phyloP scores from a whole-genome alignment of 2,797 vertebrate species.

The Pachyuromys duprasi region DNA sequence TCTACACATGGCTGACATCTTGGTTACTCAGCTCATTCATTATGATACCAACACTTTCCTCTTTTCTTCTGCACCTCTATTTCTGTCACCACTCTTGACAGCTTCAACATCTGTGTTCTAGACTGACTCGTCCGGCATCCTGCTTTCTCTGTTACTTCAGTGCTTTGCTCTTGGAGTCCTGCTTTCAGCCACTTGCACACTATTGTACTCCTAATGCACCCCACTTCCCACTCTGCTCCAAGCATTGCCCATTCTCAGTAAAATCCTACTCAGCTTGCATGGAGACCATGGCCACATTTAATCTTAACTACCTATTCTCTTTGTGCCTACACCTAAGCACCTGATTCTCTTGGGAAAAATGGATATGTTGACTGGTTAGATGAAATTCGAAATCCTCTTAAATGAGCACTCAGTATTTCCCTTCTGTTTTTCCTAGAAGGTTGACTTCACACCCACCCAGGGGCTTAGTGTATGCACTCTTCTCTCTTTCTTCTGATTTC shows the following conservation, averaged over 20 bases:
- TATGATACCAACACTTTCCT: not conserved
- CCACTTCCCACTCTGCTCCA: not conserved
- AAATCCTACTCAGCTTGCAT: not conserved
- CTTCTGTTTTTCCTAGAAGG: not conserved
- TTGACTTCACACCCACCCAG: not conserved
- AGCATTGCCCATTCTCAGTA: not conserved
- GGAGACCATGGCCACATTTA: not conserved
- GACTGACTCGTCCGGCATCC: not conserved
- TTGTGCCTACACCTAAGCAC: not conserved
- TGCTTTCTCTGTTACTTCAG: not conserved
- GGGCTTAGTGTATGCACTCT: not conserved
- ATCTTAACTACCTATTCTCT: not conserved
- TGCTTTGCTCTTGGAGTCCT: not conserved
- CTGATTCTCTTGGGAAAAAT: not conserved
- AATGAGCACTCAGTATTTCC: not conserved
- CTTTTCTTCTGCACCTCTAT: not conserved
- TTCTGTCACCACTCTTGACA: not conserved
- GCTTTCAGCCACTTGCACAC: too few species aligned
- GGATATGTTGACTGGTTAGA: not conserved
- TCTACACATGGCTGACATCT: not conserved
- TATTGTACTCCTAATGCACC: not conserved
- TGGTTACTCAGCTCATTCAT: not conserved
- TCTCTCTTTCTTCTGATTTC: not conserved
- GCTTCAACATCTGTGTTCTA: not conserved
- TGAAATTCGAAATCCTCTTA: not conserved